Conservation (phyloP, 2,113 vertebrate genomes). For the Phoenicopterus ruber region DNA sequence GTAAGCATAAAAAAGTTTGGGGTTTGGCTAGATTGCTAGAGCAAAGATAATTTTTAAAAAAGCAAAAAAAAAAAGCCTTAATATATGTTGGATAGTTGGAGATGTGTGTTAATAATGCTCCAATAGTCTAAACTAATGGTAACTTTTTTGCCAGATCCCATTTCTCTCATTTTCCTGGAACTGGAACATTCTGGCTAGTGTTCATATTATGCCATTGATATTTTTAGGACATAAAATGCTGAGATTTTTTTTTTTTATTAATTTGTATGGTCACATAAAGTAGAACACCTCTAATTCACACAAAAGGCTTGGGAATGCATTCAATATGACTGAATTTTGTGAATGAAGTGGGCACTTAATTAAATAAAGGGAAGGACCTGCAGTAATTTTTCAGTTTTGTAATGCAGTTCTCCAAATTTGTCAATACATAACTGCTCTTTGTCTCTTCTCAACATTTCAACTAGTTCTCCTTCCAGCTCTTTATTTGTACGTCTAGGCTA, state of each 20-base stretch:
- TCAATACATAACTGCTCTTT: background rate
- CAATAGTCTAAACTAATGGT: background rate
- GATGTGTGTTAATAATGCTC: background rate
- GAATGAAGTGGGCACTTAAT: background rate
- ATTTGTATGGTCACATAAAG: background rate
- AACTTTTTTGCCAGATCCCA: background rate
- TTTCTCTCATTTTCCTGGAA: slow-evolving; percentile 52
- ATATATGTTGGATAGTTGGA: background rate
- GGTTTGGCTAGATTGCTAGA: background rate
- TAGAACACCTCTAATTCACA: background rate
- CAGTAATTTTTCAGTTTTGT: background rate
- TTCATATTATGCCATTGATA: background rate
- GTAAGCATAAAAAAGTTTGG: background rate
- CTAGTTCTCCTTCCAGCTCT: background rate
- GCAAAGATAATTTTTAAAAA: background rate
- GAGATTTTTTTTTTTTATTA: background rate
- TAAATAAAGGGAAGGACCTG: background rate
- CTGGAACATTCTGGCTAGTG: background rate
- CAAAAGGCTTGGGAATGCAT: background rate
- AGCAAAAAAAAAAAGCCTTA: background rate
- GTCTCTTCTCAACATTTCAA: background rate
- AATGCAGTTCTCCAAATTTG: background rate
- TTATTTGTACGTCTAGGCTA: background rate
- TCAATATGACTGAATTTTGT: background rate
- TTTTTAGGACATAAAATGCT: slow-evolving; percentile 25